These are phyloP conservation scores for Apodemus sylvaticus DNA, from an alignment of 2,113 vertebrate genomes.

Conservation along the genomic window DNA sequence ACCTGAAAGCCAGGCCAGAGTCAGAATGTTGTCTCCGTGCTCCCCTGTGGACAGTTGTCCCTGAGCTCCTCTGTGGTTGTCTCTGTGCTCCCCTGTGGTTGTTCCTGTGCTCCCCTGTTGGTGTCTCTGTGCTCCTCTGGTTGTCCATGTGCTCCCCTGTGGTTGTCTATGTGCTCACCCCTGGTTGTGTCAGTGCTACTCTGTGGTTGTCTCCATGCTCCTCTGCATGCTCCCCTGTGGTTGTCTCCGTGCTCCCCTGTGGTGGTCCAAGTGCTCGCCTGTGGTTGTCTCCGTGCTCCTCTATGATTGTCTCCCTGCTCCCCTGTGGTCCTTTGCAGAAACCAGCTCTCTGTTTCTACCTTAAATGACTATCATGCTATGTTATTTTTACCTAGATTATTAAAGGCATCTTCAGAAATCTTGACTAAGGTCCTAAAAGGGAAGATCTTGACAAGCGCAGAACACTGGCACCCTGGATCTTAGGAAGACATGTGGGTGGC, in stretches of 20 bases:
- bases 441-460: background rate
- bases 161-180: no score
- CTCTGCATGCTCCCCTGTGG: no score
- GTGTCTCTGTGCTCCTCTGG: background rate
- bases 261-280: no score
- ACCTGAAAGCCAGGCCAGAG: background rate
- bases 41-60: background rate
- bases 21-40: background rate
- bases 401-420: constrained; percentile 2
- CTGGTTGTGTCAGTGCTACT: no score
- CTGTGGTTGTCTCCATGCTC: no score
- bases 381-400: background rate
- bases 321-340: background rate
- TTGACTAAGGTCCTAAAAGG: background rate
- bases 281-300: no score
- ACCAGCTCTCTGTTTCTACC: background rate
- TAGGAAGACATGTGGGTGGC: background rate
- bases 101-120: background rate
- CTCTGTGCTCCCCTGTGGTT: background rate
- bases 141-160: no score
- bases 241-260: no score
- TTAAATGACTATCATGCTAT: background rate
- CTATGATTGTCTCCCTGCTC: no score
- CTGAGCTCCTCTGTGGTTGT: background rate
- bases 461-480: background rate